Base-by-base conservation (phyloP, 2,888 invertebrate genomes). In the Drosophila anomalata region DNA sequence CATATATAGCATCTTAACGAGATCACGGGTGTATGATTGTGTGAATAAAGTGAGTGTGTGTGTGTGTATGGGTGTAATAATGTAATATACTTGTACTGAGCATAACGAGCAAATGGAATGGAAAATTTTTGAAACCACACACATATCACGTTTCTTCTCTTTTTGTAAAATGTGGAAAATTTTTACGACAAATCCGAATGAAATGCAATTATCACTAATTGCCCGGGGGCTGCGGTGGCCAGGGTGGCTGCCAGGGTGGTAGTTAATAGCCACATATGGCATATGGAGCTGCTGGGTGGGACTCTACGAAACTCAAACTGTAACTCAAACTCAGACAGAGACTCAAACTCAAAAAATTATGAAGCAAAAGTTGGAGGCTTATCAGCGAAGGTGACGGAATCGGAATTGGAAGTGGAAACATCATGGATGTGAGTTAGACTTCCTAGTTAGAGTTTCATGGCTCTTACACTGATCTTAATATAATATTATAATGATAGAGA, bases 171-270 rank as follows among this genome's bases (percentile, higher is more conserved):
- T 77, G 50, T 72, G 82, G 81, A 79, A 81, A 79, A 66, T 80
- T 82, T 80, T 68, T 26, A 51, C 60, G 52, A 50, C 62, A 67
- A 70, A 79, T 79, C 59, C 54, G 70, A 77, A 66, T 69, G 67
- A 72, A 63, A 59, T 68, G 56, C 76, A 81, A 81, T 81, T 74
- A 85, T 68, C 79, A 63, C 70, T 84, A 80, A 80, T 79, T 73
- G 82, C 63, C 66, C 14, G 52, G 57, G 55, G 47, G 29, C 56
- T 50, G 50, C 24, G 42, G 44, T 11, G 11, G 20, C 6, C 36
- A 20, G 51, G 41, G 14, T 14, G 17, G 17, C 17, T 17, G 17
- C 17, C 4, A 20, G 42, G 44, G 17, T 42, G 42, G n/a, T 9
- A 9, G 31, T 36, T 55, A 46, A 55, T 24, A 46, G 33, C 51